Base-by-base conservation (phyloP, 2,113 vertebrate genomes). In the Gobius niger region DNA sequence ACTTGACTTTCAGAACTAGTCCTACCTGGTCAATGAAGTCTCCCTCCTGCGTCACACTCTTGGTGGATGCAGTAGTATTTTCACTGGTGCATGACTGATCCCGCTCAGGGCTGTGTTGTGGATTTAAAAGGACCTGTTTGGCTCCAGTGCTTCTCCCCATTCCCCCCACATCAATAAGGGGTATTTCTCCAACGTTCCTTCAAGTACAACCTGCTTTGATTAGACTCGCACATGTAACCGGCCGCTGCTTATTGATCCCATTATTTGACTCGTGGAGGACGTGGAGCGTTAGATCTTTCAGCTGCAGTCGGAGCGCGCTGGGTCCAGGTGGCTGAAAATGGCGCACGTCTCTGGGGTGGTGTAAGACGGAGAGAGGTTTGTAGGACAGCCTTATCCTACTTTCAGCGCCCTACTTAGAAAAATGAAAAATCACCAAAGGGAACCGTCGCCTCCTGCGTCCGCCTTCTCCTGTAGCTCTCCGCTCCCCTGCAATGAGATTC, bases 301-400 rank as follows among this genome's bases (percentile, higher is more conserved):
- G 62, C 81, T 47, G 46, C 51, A 75, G 24, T 67, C 16, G 77
- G 47, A 52, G 44, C 87, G 47, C 19, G 73, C 76, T 47, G 77
- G 80, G 77, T 86, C 85, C 89, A 92, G 90, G 83, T 91, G 91
- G 90, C 86, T 88, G 90, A 87, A 93, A 93, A 90, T 94, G 88
- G 92, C 90, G 90, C 91, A 91, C 34, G 85, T 92, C 93, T 92
- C 92, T 11, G 44, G 90, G 82, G 91, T 72, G 77, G 44, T 75
- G 74, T 54, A 68, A 64, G 73, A 80, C 47, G 53, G 63, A 79
- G 86, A 78, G 76, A 79, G 89, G 91, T 92, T 92, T 94, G 88
- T 93, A 92, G 92, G 92, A 90, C 93, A 91, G 90, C 88, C 68
- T 85, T 90, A 93, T 93, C 91, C 93, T 93, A 94, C 90, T 93